Conservation (phyloP, 2,797 vertebrate genomes). For the Neosalanx taihuensis region DNA sequence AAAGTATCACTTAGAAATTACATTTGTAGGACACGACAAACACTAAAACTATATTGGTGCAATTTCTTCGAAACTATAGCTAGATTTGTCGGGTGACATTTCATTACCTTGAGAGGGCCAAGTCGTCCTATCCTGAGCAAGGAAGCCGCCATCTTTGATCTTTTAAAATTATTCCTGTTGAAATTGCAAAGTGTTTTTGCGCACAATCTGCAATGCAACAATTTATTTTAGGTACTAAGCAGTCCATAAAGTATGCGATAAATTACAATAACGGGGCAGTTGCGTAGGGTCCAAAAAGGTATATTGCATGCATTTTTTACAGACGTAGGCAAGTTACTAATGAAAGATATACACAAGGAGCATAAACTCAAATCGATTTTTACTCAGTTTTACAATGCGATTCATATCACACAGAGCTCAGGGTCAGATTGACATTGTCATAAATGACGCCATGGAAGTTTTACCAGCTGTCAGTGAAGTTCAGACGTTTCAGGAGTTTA, state of each 20-base stretch:
- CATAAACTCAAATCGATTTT: background rate
- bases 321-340: background rate
- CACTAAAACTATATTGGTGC: background rate
- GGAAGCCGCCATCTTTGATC: conserved; percentile 66
- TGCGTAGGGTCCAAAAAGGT: no score
- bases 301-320: background rate
- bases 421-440: conserved; percentile 20
- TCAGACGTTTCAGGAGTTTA: background rate
- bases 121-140: conserved; percentile 66
- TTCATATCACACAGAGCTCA: background rate
- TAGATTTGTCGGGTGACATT: conserved; percentile 4
- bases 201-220: background rate
- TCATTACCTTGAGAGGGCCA: conserved; percentile 66
- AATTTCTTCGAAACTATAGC: background rate
- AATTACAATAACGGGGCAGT: no score
- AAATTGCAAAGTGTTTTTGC: background rate
- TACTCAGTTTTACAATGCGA: background rate
- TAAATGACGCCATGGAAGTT: background rate
- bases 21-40: background rate
- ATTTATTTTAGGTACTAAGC: background rate
- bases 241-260: no score
- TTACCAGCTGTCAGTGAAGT: background rate
- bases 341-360: background rate
- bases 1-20: background rate
- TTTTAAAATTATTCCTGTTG: conserved; percentile 11